phyloP scores from a whole-genome alignment of 2,888 invertebrate genomes.

The Cheilosia vulpina region DNA sequence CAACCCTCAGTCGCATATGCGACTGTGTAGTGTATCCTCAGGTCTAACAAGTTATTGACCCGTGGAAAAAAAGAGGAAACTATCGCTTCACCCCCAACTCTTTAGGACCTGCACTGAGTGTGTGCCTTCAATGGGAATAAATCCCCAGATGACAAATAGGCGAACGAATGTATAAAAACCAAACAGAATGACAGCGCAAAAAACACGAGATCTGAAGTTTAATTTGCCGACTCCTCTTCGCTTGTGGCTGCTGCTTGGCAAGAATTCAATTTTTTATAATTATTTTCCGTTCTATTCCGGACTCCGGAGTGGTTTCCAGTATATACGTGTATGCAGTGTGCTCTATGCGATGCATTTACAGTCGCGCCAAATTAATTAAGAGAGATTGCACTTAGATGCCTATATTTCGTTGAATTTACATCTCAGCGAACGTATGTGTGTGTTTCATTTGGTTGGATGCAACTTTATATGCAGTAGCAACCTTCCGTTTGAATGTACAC shows the following conservation, averaged over 20 bases:
- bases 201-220: constrained; percentile 57
- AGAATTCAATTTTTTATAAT: constrained; percentile 69
- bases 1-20: not conserved
- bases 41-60: constrained; percentile 67
- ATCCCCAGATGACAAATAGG: constrained; percentile 60
- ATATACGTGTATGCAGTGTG: not conserved
- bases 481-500: not conserved
- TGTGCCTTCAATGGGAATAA: constrained; percentile 52
- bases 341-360: constrained; percentile 36
- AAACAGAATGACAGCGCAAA: constrained; percentile 24
- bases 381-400: constrained; percentile 50
- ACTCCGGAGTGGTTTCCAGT: not conserved
- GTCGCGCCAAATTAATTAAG: constrained; percentile 68
- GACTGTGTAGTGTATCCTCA: constrained; percentile 2
- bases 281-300: constrained; percentile 46
- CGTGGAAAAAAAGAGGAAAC: constrained; percentile 7
- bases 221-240: constrained; percentile 60
- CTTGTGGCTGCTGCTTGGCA: constrained; percentile 66
- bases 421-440: constrained; percentile 1
- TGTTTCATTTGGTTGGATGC: not conserved
- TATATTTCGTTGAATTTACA: constrained; percentile 27
- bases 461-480: not conserved
- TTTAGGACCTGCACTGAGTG: constrained; percentile 3
- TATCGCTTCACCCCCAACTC: constrained; percentile 8
- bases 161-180: constrained; percentile 48